Base-by-base conservation (phyloP, 2,113 vertebrate species). In the Anser cygnoides region DNA sequence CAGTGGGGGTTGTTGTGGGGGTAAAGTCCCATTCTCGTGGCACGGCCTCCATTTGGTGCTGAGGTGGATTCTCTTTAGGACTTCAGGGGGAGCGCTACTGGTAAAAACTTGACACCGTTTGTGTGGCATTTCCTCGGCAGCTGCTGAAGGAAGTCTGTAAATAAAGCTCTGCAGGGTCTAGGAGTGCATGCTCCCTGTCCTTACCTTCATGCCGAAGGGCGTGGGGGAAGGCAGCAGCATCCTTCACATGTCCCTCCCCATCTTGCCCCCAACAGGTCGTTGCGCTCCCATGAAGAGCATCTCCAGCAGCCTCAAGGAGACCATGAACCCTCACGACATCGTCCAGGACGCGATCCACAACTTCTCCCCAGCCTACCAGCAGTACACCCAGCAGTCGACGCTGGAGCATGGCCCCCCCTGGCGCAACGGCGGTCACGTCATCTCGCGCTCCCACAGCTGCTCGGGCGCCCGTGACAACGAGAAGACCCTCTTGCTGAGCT, bases 261-360 rank as follows among this genome's bases (percentile, higher is more conserved):
- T 71, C 82, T 90, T 80, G 37, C 43, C 82, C 82, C 87, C 28
- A 23, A 43, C 95, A 99, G 99, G 99, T 92, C 99, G 98, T 96
- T 99, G 99, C 7, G 99, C 99, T 82, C 99, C 99, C 19, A 99
- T 99, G 99, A 99, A 99, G 97, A 99, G 99, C 98, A 99, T 99
- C 97, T 99, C 99, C 95, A 99, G 99, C 98, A 99, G 99, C 98
- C 98, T 99, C 95, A 99, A 99, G 96, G 99, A 99, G 97, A 99
- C 99, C 87, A 99, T 99, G 99, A 99, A 98, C 95, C 99, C 99
- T 1, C 98, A 99, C 0, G 99, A 99, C 97, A 99, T 99, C 33
- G 99, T 99, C 55, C 99, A 99, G 89, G 99, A 99, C 1, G 99
- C 99, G 50, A 99, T 99, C 97, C 99, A 99, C 83, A 99, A 99